These are phyloP conservation scores for Drosophila mercatorum DNA, from an alignment of 2,888 invertebrate genomes.

Conservation along the genomic window DNA sequence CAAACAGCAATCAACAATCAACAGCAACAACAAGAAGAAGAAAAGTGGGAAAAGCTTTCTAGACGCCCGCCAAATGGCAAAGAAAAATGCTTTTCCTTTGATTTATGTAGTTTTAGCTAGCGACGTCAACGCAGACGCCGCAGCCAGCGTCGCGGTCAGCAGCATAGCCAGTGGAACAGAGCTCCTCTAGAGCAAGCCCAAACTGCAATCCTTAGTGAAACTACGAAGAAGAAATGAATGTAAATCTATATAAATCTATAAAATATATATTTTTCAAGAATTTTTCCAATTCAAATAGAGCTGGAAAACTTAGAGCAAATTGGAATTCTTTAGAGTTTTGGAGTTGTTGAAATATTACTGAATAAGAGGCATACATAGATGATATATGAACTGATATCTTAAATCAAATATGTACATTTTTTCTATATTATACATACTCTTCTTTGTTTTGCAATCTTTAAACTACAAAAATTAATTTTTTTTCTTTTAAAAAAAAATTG, in stretches of 20 bases:
- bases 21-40: slow-evolving; percentile 15
- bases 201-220: not conserved
- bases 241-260: too few relatives aligned
- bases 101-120: slow-evolving; percentile 71
- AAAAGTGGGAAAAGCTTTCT: slow-evolving; percentile 42
- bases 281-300: not conserved
- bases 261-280: not conserved
- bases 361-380: too few relatives aligned
- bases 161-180: not conserved
- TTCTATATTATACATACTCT: not conserved
- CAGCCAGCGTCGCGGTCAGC: slow-evolving; percentile 13
- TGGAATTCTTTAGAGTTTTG: too few relatives aligned
- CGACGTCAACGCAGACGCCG: slow-evolving; percentile 23
- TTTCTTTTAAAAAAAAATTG: not conserved
- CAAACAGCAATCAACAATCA: slow-evolving; percentile 48
- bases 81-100: slow-evolving; percentile 71
- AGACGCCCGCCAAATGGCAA: slow-evolving; percentile 41
- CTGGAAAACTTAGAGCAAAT: too few relatives aligned
- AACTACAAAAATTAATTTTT: too few relatives aligned
- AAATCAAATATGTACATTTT: not conserved
- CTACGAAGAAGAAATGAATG: too few relatives aligned
- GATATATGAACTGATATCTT: not conserved
- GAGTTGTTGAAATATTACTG: too few relatives aligned
- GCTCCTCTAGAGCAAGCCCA: not conserved
- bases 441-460: not conserved